Evolutionary conservation across 2,888 invertebrate species (phyloP), one percentile per base, ranked within the genome.

Genomic region (Oligia fasciuncula): DNA sequence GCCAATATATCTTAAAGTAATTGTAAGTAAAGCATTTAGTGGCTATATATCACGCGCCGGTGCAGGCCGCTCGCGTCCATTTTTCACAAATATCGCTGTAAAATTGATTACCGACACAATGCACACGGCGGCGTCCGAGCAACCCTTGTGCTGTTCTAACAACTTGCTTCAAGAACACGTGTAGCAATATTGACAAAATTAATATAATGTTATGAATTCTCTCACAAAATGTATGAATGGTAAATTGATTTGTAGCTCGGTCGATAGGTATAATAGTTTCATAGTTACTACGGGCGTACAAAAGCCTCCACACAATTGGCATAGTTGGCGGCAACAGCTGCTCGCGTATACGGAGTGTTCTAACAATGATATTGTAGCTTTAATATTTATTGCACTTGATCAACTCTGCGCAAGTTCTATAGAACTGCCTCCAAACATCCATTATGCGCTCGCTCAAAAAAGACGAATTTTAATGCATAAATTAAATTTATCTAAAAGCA

Each of bases 301-400:
- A 96, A 95, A 94, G 94, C 93, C 90, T 91, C 90, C 86, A 93
- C 94, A 95, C 94, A 95, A 95, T 95, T 94, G 95, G 94, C 95
- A 94, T 95, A 95, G 96, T 95, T 95, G 92, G 91, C 92, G 92
- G 94, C 90, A 94, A 93, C 93, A 93, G 94, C 94, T 94, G 95
- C 93, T 93, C 93, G 92, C 90, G 92, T 91, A 76, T 76, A 93
- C 92, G 90, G 92, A 91, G 91, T 93, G 93, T 93, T 94, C 93
- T 93, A 95, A 96, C 96, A 96, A 96, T 95, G 95, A 95, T 95
- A 95, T 94, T 94, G 95, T 94, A 94, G 94, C 94, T 96, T 96
- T 95, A 96, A 96, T 96, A 96, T 96, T 96, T 96, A 96, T 96
- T 94, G 94, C 95, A 95, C 94, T 95, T 95, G 94, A 96, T 95